Base-by-base conservation (phyloP, 2,113 vertebrate genomes). In the Pseudolaguvia tuberculata region DNA sequence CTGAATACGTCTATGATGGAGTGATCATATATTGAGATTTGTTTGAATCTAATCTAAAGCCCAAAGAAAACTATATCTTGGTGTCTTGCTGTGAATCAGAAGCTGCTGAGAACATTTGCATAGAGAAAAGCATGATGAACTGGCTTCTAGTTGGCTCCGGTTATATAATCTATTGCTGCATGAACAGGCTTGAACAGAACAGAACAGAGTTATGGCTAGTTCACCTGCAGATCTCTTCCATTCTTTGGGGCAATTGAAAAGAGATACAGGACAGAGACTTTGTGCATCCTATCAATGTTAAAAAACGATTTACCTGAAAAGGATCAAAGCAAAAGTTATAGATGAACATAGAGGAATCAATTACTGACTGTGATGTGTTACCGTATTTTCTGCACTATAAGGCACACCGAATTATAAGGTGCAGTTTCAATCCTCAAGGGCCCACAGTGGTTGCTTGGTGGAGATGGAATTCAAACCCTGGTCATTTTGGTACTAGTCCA, bases 121-220 rank as follows among this genome's bases (percentile, higher is more conserved):
- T 61, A 70, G 27, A 39, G 31, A 76, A 76, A 50, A 70, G 56
- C 56, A 45, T 27, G 39, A 21, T 75, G 62, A 66, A 56, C 56
- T 63, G 67, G 42, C 29, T 50, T 35, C 53, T 14, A 53, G 29
- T 48, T 70, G 25, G 27, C 42, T 39, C 47, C 42, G 48, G 52
- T 76, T 69, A 59, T 69, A 48, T 25, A 76, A 76, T 70, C 75
- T 27, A 52, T 70, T 61, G 15, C 15, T 48, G 45, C 57, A 70
- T 48, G 70, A 69, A 61, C 48, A n/a, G 53, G 1, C 48, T 70
- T 29, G 61, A 69, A 70, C 6, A 39, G n/a, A 6, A 17, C n/a
- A n/a, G n/a, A n/a, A n/a, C n/a, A n/a, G n/a, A n/a, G n/a, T n/a
- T n/a, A 50, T 23, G 7, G 53, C 69, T 52, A 31, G 70, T 10